Evolutionary conservation across 2,113 vertebrate genomes (phyloP).

Genomic region (Apteryx owenii): DNA sequence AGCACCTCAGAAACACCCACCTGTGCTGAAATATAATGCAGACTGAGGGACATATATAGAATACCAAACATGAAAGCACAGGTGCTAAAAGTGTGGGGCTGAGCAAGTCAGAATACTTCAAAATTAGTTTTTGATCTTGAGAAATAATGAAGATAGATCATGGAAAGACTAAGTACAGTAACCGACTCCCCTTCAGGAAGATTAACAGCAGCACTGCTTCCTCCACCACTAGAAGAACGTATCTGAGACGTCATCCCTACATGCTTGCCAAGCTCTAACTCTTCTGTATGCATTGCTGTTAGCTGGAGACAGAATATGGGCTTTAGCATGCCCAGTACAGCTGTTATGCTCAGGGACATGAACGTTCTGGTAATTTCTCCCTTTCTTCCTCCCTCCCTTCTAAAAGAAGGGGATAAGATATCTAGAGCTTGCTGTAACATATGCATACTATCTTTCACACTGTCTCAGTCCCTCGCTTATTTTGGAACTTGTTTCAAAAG

Average conservation of each 20-base stretch:
- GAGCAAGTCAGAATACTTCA: background rate
- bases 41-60: background rate
- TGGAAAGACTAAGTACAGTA: background rate
- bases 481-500: background rate
- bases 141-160: background rate
- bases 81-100: background rate
- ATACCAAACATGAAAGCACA: background rate
- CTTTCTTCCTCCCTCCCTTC: background rate
- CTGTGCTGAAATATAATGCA: background rate
- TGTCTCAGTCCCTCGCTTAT: background rate
- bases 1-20: background rate
- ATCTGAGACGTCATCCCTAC: background rate
- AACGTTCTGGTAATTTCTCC: background rate
- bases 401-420: background rate
- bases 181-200: background rate
- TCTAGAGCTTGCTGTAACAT: background rate
- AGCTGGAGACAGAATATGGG: background rate
- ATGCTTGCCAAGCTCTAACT: background rate
- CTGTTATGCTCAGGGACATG: accelerated
- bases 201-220: background rate
- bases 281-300: background rate
- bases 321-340: background rate
- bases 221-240: background rate
- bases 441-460: background rate
- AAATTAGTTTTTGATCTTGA: background rate